These are phyloP conservation scores for Epicauta chinensis DNA, from an alignment of 1,140 invertebrate genomes.

Conservation along the genomic window DNA sequence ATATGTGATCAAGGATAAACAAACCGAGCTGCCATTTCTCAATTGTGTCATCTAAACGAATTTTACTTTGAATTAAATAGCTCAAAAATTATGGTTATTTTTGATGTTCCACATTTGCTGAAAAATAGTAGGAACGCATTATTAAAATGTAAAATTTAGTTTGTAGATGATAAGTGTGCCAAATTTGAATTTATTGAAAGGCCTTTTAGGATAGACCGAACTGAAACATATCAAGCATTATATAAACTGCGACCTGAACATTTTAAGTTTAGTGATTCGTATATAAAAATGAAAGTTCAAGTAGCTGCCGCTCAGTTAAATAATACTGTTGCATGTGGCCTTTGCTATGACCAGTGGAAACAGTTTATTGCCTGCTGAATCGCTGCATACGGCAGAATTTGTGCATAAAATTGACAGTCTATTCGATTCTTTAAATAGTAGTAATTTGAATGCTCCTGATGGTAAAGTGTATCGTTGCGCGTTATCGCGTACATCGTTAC, in stretches of 20 bases:
- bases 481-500: constrained; percentile 6
- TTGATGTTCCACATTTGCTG: constrained; percentile 16
- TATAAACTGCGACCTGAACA: constrained; percentile 4
- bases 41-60: too few relatives aligned
- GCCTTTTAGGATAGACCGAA: constrained; percentile 10
- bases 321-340: too few relatives aligned
- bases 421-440: constrained; percentile 19
- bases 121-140: constrained; percentile 17
- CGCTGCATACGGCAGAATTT: constrained; percentile 20
- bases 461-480: constrained; percentile 8
- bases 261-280: constrained; percentile 18
- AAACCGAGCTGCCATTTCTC: constrained; percentile 4
- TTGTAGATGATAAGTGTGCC: constrained; percentile 7
- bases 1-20: constrained; percentile 18
- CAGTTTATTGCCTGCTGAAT: constrained; percentile 12
- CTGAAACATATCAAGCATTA: constrained; percentile 3
- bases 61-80: constrained; percentile 7
- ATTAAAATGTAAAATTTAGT: constrained; percentile 4
- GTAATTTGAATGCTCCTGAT: background rate
- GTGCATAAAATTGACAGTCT: constrained; percentile 14
- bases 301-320: constrained; percentile 17
- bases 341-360: too few relatives aligned
- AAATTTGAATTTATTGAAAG: constrained; percentile 12
- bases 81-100: constrained; percentile 5
- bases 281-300: constrained; percentile 18